Percentiles rank a stretch among this genome's conserved stretches.
These are phyloP conservation scores for Diacarnus erythraeanus DNA, from an alignment of 37 sponge, comb jelly and placozoan species.

Conservation along the genomic window DNA sequence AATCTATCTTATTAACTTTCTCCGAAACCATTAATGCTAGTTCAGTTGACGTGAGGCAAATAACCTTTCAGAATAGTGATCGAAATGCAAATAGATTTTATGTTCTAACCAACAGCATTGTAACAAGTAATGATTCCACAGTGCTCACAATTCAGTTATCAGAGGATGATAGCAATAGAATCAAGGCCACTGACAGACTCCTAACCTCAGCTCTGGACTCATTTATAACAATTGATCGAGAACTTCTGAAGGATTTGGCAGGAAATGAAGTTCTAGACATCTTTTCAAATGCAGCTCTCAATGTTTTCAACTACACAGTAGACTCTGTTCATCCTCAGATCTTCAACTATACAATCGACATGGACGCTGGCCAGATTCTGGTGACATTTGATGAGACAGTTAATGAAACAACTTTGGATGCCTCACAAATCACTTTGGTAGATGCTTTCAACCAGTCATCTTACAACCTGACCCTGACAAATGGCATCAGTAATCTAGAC, in stretches of 20 bases:
- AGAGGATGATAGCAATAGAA: constrained; percentile 66
- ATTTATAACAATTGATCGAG: constrained; percentile 70
- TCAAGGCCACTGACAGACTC: constrained; percentile 77
- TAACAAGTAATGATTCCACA: constrained; percentile 62
- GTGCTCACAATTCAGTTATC: constrained; percentile 62
- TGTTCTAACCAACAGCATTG: constrained; percentile 47
- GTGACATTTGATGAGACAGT: constrained; percentile 88
- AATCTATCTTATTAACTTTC: constrained; percentile 62
- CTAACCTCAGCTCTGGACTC: constrained; percentile 52
- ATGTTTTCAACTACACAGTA: constrained; percentile 20
- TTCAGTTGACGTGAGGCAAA: constrained; percentile 76
- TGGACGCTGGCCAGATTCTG: constrained; percentile 58
- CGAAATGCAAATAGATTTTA: constrained; percentile 46
- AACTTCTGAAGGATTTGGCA: constrained; percentile 71
- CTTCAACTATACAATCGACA: constrained; percentile 71
- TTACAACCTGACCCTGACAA: constrained; percentile 55
- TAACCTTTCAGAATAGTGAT: constrained; percentile 73
- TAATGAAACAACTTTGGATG: constrained; percentile 65
- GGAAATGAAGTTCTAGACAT: constrained; percentile 73
- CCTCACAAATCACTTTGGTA: constrained; percentile 60
- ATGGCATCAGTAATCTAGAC: constrained; percentile 60
- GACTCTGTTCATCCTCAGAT: constrained; percentile 69
- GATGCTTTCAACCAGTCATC: constrained; percentile 1
- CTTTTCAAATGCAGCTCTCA: constrained; percentile 36
- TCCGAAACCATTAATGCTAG: constrained; percentile 82